Percentiles rank a stretch among this genome's conserved stretches.
Evolutionary conservation across 2,113 vertebrate species (phyloP).

Genomic region (Microtus oregoni): DNA sequence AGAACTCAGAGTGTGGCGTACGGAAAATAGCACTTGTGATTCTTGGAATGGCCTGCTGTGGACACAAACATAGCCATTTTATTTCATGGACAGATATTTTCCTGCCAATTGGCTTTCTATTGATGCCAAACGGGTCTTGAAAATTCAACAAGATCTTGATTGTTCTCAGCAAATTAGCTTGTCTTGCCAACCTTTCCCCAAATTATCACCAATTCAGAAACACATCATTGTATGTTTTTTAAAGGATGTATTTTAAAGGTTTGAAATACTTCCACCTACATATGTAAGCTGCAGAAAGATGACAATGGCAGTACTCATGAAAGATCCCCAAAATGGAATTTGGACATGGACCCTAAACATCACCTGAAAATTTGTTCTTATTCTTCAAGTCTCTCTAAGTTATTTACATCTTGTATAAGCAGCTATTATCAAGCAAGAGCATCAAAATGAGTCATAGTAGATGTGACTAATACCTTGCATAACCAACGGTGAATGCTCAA

Average conservation of each 20-base stretch:
- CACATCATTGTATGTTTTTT: not conserved
- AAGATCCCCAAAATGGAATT: not conserved
- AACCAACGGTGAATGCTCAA: not conserved
- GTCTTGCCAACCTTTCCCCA: not conserved
- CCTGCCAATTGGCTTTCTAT: constrained; percentile 1
- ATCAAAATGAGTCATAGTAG: not conserved
- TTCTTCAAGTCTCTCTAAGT: not conserved
- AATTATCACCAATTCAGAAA: not conserved
- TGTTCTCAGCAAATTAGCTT: constrained; percentile 45
- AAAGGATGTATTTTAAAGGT: constrained; percentile 24
- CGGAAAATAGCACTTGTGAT: not conserved
- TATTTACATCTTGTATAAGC: not conserved
- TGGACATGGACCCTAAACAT: not conserved
- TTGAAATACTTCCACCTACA: constrained; percentile 86
- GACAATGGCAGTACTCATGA: not conserved
- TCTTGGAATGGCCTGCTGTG: constrained; percentile 30
- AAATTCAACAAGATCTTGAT: constrained; percentile 56
- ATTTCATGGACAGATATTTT: constrained; percentile 35
- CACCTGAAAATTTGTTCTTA: constrained; percentile 1
- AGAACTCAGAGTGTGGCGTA: not conserved
- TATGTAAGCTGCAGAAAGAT: constrained; percentile 45
- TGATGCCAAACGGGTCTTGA: constrained; percentile 36
- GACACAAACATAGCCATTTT: constrained; percentile 40
- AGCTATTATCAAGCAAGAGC: constrained; percentile 43
- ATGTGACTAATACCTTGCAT: constrained; percentile 6